A percentile compares a stretch with the other conserved stretches of the same genome.
Evolutionary conservation across 1,140 invertebrate species (phyloP).

Genomic region (Drosophila insularis): DNA sequence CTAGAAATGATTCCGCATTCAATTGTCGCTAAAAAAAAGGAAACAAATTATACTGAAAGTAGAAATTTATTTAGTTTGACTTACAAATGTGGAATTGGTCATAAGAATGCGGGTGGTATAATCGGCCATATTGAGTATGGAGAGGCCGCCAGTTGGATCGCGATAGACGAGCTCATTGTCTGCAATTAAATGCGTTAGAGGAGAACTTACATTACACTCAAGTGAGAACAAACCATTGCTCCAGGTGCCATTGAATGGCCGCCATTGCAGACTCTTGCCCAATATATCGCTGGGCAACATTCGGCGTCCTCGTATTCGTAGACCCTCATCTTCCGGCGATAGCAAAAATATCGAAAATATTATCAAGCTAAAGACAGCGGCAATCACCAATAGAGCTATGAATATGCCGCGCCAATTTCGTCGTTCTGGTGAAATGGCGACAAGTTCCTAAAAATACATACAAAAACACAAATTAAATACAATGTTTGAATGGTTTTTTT

Average conservation of each 20-base stretch:
- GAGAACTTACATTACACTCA: too few species aligned
- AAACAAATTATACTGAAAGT: too few species aligned
- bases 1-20: constrained; percentile 88
- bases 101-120: constrained; percentile 87
- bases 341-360: constrained; percentile 93
- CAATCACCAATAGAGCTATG: constrained; percentile 94
- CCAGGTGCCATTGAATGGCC: constrained; percentile 91
- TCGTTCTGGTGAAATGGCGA: constrained; percentile 90
- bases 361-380: constrained; percentile 92
- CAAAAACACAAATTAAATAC: too few species aligned
- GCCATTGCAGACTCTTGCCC: constrained; percentile 85
- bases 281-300: constrained; percentile 87
- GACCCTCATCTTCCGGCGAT: constrained; percentile 88
- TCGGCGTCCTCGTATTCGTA: constrained; percentile 86
- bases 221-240: constrained; percentile 86
- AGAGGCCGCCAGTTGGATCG: constrained; percentile 88
- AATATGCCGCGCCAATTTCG: constrained; percentile 95
- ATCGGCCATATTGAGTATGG: constrained; percentile 88
- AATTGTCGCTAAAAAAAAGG: constrained; percentile 86
- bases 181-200: constrained; percentile 12
- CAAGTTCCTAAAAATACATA: constrained; percentile 87
- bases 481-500: too few species aligned
- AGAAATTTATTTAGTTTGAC: constrained; percentile 55
- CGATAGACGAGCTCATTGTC: constrained; percentile 88
- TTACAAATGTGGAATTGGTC: constrained; percentile 92